Evolutionary conservation across 1,140 invertebrate species (phyloP).

Genomic region (Pseudomyrmex pallidus): DNA sequence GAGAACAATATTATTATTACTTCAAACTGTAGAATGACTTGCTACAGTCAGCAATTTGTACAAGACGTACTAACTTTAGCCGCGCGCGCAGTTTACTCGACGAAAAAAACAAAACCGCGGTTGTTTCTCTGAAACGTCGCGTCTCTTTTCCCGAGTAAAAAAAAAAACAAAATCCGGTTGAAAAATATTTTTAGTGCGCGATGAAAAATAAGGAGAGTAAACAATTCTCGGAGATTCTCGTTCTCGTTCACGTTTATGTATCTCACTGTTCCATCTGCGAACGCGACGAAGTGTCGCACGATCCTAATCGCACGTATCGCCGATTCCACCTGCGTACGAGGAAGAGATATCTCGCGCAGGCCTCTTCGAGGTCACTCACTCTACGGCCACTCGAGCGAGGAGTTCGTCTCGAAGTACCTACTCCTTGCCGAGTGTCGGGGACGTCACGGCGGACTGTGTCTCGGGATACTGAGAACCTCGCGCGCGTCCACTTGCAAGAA

Average conservation of each 20-base stretch:
- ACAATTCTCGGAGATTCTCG: background rate
- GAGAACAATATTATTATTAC: constrained; percentile 66
- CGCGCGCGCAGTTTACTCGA: background rate
- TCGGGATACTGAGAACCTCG: constrained; percentile 75
- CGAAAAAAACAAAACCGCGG: background rate
- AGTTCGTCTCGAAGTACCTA: constrained; percentile 57
- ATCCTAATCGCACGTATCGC: constrained; percentile 67
- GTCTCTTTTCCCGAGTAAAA: background rate
- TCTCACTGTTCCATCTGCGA: constrained; percentile 48
- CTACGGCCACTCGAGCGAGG: constrained; percentile 68
- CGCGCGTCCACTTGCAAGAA: constrained; percentile 73
- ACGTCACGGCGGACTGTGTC: constrained; percentile 44
- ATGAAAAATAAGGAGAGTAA: too few species aligned
- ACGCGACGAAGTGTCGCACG: constrained; percentile 54
- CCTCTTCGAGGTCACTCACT: constrained; percentile 80
- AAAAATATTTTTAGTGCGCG: background rate
- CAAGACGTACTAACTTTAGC: constrained; percentile 22
- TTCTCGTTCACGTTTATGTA: constrained; percentile 38
- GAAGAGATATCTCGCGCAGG: constrained; percentile 74
- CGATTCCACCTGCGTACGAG: constrained; percentile 79
- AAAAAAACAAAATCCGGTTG: background rate
- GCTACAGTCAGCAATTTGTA: constrained; percentile 30
- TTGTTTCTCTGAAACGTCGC: background rate
- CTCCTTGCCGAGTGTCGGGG: constrained; percentile 67
- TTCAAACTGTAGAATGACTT: constrained; percentile 5